Base-by-base conservation (phyloP, 2,797 vertebrate genomes). In the Syncerus caffer region DNA sequence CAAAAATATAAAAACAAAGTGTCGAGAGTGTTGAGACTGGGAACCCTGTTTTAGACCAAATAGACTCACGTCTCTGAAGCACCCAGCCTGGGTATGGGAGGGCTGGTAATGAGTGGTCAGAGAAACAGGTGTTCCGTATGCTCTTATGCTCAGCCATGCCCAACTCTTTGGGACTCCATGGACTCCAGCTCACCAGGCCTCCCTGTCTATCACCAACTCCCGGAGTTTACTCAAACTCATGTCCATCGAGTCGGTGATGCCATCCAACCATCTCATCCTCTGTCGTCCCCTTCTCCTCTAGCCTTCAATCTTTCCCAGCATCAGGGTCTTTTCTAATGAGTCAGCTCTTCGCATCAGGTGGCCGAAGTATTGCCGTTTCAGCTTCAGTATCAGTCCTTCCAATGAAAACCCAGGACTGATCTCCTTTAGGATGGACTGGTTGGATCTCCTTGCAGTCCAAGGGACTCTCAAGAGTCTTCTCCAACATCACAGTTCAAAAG, bases 201-300 rank as follows among this genome's bases (percentile, higher is more conserved):
- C 1, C 31, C 62, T 4, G 31, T 64, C 62, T 15, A 64, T 64
- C 31, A 64, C 15, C 62, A n/a, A 64, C 31, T 64, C 31, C 62
- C 0, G 0, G 31, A 64, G 31, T n/a, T n/a, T 1, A 64, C 15
- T 64, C 62, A 64, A 0, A 64, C 62, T 64, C 62, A 64, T 7
- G 0, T 64, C 62, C 15, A 1, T 64, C 0, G 3, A 64, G 31
- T n/a, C 14, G 0, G 31, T n/a, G 62, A 64, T 64, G 31, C 62
- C 62, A 17, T 64, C 62, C 15, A 64, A 4, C 15, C 62, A n/a
- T n/a, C 1, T 64, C 62, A n/a, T 64, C 62, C 62, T 64, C 31
- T 64, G 62, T 64, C 1, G 0, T 64, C 62, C 31, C 15, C 15
- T 64, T 64, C 60, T 62, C 60, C 31, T 64, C 7, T 31, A 0